Conservation (phyloP, 2,888 invertebrate species). For the Nemoura dubitans region DNA sequence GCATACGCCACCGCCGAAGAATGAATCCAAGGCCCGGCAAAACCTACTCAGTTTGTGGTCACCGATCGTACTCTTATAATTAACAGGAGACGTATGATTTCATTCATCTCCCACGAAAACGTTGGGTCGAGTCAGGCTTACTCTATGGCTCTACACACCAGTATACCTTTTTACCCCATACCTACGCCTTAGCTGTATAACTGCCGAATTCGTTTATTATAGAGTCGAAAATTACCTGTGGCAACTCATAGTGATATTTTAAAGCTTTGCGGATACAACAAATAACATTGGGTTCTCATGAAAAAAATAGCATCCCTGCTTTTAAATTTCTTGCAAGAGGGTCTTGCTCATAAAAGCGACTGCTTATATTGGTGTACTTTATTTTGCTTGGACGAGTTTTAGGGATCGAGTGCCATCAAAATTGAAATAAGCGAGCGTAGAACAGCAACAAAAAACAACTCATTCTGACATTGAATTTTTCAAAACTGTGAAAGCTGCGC, state of each 20-base stretch:
- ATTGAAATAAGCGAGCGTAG: neutral
- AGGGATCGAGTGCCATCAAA: neutral
- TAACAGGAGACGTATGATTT: slow-evolving; percentile 40
- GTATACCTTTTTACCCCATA: neutral
- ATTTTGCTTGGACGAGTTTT: neutral
- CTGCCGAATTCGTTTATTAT: slow-evolving; percentile 12
- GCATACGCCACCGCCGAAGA: slow-evolving; percentile 14
- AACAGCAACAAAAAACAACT: neutral
- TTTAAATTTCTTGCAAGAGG: neutral
- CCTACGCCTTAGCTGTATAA: neutral
- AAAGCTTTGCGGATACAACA: neutral
- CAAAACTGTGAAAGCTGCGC: too few species aligned
- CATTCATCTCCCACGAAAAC: slow-evolving; percentile 30
- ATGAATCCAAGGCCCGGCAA: slow-evolving; percentile 36
- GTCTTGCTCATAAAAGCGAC: neutral
- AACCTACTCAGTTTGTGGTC: slow-evolving; percentile 10
- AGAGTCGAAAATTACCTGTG: slow-evolving; percentile 1
- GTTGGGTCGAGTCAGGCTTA: neutral
- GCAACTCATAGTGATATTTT: neutral
- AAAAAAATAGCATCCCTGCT: neutral
- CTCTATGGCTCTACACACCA: slow-evolving; percentile 1
- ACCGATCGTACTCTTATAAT: slow-evolving; percentile 19
- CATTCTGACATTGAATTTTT: too few species aligned
- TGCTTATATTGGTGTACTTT: neutral
- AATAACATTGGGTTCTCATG: neutral